Evolutionary conservation across 2,113 vertebrate species (phyloP).

Genomic region (Nothoprocta perdicaria): DNA sequence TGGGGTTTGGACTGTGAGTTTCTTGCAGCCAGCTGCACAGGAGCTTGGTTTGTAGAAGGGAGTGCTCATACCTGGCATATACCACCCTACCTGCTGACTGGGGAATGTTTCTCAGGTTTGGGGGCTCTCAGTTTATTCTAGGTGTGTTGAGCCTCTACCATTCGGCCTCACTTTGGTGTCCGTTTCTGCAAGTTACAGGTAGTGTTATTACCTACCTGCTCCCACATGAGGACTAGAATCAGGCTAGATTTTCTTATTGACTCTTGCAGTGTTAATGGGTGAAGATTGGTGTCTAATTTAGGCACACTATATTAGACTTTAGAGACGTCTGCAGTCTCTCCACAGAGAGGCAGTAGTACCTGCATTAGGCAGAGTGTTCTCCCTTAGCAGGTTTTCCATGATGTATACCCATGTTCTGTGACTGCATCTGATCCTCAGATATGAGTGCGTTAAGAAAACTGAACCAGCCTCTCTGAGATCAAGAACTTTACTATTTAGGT

Average conservation of each 20-base stretch:
- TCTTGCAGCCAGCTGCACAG: background rate
- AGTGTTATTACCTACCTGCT: background rate
- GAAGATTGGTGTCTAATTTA: background rate
- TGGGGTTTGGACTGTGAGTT: background rate
- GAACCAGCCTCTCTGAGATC: background rate
- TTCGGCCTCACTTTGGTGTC: background rate
- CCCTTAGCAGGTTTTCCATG: background rate
- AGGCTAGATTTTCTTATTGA: background rate
- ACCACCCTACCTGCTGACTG: accelerated
- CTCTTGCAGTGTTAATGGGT: background rate
- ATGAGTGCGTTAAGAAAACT: background rate
- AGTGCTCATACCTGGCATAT: background rate
- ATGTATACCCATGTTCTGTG: background rate
- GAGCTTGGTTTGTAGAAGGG: background rate
- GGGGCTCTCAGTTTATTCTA: background rate
- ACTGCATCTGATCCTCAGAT: background rate
- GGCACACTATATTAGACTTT: background rate
- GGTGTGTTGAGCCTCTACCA: background rate
- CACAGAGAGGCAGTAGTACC: background rate
- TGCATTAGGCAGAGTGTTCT: background rate
- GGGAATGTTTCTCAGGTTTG: background rate
- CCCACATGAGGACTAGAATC: background rate
- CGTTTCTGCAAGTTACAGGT: background rate
- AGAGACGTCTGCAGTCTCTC: background rate
- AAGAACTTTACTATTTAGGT: background rate